Base-by-base conservation (phyloP, 2,797 vertebrate species). In the Alca torda region DNA sequence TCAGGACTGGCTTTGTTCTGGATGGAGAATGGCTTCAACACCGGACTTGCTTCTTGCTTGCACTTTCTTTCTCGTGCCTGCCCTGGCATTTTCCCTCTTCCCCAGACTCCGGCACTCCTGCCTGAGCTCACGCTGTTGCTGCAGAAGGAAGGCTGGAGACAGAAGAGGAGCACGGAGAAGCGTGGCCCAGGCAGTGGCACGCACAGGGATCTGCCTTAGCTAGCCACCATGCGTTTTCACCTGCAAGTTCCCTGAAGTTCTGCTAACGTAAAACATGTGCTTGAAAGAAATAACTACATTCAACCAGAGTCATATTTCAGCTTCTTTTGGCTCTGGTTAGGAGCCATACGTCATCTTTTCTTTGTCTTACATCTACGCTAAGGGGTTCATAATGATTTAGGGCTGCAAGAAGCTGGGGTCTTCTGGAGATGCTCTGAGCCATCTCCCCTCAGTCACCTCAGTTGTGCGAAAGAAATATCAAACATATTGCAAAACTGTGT, bases 371-470 rank as follows among this genome's bases (percentile, higher is more conserved):
- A 9, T 89, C 63, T 87, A 0, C 3, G 2, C 83, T 89, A 61
- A 85, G 59, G 53, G n/a, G 25, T 89, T 96, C 37, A 16, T 94
- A 75, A 65, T 84, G 56, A 91, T 89, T 87, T 69, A 84, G 43
- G 28, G 43, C 79, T 83, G 24, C 81, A 85, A 68, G 63, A 83
- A 92, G 8, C 75, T 68, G 64, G 31, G 6, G 10, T 72, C 43
- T 72, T 57, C 57, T 81, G 57, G 46, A 89, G 39, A 16, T 63
- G 11, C 6, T 87, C 64, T 87, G 84, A 95, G 76, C 78, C 69
- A 50, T 46, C 64, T 93, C 88, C 68, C 60, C 50, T 76, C 33
- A 13, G 43, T 76, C 79, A 50, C 33, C 41, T 85, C 74, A 35
- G 31, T 8, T 81, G 17, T 65, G 31, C 43, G 51, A 87, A 87